Evolutionary conservation across 2,797 vertebrate species (phyloP).

Genomic region (Enteromius mattozi): DNA sequence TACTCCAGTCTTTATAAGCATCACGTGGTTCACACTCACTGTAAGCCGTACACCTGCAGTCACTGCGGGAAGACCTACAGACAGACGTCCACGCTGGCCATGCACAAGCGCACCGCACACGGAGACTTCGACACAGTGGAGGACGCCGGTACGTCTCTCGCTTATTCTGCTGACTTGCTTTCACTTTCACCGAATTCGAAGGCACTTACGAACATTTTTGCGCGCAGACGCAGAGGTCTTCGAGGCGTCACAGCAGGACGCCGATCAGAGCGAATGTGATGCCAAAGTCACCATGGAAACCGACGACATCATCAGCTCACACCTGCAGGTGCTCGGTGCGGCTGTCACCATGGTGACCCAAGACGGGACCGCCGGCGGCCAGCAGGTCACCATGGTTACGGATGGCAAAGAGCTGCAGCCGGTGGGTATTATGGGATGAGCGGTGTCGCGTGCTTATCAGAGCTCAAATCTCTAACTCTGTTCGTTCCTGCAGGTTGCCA

Average conservation of each 20-base stretch:
- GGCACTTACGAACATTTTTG: background rate
- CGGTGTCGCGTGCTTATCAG: background rate
- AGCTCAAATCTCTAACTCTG: background rate
- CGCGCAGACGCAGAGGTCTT: constrained; percentile 62
- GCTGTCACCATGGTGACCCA: constrained; percentile 77
- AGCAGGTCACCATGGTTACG: constrained; percentile 69
- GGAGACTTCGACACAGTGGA: constrained; percentile 79
- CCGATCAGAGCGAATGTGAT: constrained; percentile 68
- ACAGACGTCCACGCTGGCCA: constrained; percentile 83
- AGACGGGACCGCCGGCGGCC: constrained; percentile 62
- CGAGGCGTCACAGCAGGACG: constrained; percentile 64
- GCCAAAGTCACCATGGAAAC: constrained; percentile 70
- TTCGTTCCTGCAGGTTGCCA: constrained; percentile 69
- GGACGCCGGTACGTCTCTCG: constrained; percentile 56
- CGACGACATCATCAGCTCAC: constrained; percentile 65
- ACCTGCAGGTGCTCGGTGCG: constrained; percentile 75
- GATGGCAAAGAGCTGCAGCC: constrained; percentile 70
- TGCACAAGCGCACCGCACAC: constrained; percentile 81
- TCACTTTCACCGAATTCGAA: background rate
- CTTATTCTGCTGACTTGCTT: background rate
- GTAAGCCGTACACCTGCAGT: constrained; percentile 84
- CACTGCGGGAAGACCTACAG: constrained; percentile 83
- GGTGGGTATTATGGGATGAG: constrained; percentile 61
- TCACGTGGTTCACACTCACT: constrained; percentile 85
- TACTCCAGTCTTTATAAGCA: constrained; percentile 87